Base-by-base conservation (phyloP, 2,888 invertebrate species). In the Dynastes hyllus region DNA sequence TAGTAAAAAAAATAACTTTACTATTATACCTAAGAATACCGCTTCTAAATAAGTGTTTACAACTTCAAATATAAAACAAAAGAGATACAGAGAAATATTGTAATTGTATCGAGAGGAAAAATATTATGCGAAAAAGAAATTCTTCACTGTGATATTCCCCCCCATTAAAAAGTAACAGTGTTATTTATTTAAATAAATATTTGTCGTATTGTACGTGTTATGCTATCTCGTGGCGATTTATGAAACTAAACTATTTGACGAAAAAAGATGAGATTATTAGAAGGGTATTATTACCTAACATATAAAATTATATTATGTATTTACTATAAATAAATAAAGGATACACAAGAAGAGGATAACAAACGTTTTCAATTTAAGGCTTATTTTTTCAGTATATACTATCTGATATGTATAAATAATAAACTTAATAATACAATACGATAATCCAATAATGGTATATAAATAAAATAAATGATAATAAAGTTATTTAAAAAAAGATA, bases 61-160 rank as follows among this genome's bases (percentile, higher is more conserved):
- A 58, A 32, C 53, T 70, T 53, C 58, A 55, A 37, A 71, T 58
- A 71, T 27, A 71, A 55, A 50, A 55, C n/a, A 58, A 70, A 45
- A 69, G 75, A 73, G 58, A 51, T 45, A 11, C 53, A 66, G 65
- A 29, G 27, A 58, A 55, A 70, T 55, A 58, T 55, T 71, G 61
- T 63, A 75, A 75, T 61, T 63, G 22, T 71, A 37, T 16, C 22
- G 50, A 71, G 53, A 69, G 50, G 45, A 75, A 63, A 66, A 45
- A 45, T 8, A 45, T 45, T 66, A 40, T 40, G 66, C 67, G 81
- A 80, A 81, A 84, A 84, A 37, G 32, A 37, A 84, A 86, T 88
- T 87, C 86, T 88, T 88, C 88, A 88, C 89, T 89, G 89, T 89
- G 89, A 89, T 89, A 88, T 86, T 86, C 85, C 61, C 40, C 69